These are phyloP conservation scores for Aphodius granarius DNA, from an alignment of 2,888 invertebrate genomes.

Conservation along the genomic window DNA sequence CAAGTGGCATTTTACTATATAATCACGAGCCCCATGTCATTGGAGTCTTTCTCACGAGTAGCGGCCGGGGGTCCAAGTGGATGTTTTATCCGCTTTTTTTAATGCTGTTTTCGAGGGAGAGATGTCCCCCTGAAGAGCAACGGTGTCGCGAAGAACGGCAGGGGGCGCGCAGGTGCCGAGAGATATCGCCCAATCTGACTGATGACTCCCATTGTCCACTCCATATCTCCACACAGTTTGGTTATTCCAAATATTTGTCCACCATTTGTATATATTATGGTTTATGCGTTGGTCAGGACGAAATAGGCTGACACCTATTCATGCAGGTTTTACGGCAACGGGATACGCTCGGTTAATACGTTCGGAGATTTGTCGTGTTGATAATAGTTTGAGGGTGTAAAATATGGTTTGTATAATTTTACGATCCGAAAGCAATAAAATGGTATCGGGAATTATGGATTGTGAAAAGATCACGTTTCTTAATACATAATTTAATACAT, in stretches of 20 bases:
- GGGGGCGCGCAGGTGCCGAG: conserved; percentile 41
- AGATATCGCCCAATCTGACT: conserved; percentile 39
- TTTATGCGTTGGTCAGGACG: background rate
- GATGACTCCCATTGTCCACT: conserved; percentile 39
- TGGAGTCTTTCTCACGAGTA: conserved; percentile 11
- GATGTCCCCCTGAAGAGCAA: conserved; percentile 15
- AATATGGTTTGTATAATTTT: background rate
- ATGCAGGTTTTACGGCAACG: background rate
- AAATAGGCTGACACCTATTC: background rate
- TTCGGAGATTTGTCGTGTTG: background rate
- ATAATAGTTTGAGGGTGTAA: background rate
- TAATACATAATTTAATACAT: background rate
- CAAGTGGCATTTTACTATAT: conserved; percentile 1
- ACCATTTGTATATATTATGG: background rate
- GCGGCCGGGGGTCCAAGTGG: background rate
- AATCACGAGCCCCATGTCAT: conserved; percentile 28
- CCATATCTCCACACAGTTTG: background rate
- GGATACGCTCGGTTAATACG: background rate
- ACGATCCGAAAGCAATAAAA: background rate
- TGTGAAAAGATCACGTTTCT: background rate
- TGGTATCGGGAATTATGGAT: background rate
- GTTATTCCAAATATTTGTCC: background rate
- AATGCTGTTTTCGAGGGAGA: background rate
- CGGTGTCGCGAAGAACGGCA: conserved; percentile 33
- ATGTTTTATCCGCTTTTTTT: background rate